These are phyloP conservation scores for Drosophila nasuta DNA, from an alignment of 1,140 invertebrate genomes.

Conservation along the genomic window DNA sequence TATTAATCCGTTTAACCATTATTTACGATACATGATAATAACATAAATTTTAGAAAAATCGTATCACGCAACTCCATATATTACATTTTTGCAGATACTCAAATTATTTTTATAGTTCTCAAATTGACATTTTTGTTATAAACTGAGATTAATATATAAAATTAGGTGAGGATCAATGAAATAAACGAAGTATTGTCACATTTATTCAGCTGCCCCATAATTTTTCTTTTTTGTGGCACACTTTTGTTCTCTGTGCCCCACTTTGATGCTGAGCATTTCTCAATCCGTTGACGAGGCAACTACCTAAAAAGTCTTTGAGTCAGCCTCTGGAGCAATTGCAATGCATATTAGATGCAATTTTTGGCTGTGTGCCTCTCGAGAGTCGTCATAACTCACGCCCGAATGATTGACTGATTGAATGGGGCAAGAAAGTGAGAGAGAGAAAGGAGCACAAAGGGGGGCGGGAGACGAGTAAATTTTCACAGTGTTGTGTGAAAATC, in stretches of 20 bases:
- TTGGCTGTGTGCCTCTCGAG: neutral
- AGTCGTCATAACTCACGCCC: conserved; percentile 50
- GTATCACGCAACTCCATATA: too few relatives aligned
- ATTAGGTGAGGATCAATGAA: too few relatives aligned
- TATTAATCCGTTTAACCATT: too few relatives aligned
- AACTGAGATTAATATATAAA: too few relatives aligned
- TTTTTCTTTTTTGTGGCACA: neutral
- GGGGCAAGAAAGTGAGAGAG: neutral
- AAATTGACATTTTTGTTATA: too few relatives aligned
- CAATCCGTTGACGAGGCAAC: conserved; percentile 42
- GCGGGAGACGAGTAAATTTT: neutral
- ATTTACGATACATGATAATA: too few relatives aligned
- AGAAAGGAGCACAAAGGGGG: neutral
- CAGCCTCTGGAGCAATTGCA: conserved; percentile 41
- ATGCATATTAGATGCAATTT: conserved; percentile 55
- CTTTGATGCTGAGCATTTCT: conserved; percentile 11
- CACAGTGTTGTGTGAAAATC: conserved; percentile 39
- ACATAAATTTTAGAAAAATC: too few relatives aligned
- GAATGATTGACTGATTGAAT: neutral
- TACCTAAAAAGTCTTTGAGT: conserved; percentile 40
- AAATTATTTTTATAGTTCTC: too few relatives aligned
- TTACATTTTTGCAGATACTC: too few relatives aligned
- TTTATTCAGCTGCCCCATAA: neutral
- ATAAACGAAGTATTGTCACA: neutral
- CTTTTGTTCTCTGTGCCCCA: neutral